Conservation (phyloP, 2,888 invertebrate species). For the Dicranocentrus wangi region DNA sequence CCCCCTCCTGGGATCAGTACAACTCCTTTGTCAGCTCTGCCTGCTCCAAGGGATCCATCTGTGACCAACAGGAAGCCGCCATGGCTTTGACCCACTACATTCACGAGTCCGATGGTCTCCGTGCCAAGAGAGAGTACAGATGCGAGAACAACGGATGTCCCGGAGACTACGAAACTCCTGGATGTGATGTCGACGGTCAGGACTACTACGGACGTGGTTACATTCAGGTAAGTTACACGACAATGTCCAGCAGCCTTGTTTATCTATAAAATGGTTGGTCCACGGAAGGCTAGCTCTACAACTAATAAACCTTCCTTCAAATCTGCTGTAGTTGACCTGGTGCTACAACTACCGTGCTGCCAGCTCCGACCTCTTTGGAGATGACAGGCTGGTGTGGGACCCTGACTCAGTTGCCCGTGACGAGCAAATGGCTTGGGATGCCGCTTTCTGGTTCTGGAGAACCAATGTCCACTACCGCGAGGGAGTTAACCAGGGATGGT, state of each 20-base stretch:
- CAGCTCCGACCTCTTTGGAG: constrained; percentile 56
- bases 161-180: constrained; percentile 41
- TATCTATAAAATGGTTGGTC: no score
- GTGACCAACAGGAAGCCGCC: constrained; percentile 65
- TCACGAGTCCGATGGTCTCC: constrained; percentile 59
- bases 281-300: no score
- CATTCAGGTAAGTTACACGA: constrained; percentile 38
- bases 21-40: constrained; percentile 32
- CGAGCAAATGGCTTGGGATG: constrained; percentile 66
- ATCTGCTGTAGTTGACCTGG: no score
- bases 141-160: constrained; percentile 52
- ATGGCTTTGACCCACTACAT: constrained; percentile 68
- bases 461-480: constrained; percentile 37
- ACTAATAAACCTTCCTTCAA: no score
- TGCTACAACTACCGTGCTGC: constrained; percentile 68
- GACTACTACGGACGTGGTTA: constrained; percentile 65
- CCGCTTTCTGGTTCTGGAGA: constrained; percentile 69
- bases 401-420: constrained; percentile 66
- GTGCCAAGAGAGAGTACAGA: constrained; percentile 62
- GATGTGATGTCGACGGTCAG: constrained; percentile 45
- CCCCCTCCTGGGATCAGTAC: constrained; percentile 55
- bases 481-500: constrained; percentile 61
- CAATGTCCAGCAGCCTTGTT: no score
- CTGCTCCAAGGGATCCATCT: constrained; percentile 23
- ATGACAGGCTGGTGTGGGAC: constrained; percentile 60